Conservation (phyloP, 2,113 vertebrate species). For the Mirza zaza region DNA sequence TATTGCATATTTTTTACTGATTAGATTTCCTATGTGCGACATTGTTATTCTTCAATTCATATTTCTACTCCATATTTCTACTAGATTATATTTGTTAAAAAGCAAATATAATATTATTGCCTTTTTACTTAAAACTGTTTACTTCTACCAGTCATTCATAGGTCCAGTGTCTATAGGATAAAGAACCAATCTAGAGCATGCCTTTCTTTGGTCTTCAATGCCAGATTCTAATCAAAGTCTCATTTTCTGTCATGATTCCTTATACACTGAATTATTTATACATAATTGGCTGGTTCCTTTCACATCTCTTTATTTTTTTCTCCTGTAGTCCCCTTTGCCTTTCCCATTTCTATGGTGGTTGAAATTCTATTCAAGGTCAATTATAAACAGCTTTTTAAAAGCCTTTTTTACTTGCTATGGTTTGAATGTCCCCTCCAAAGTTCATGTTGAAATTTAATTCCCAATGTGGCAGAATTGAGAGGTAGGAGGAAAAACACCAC, state of each 20-base stretch:
- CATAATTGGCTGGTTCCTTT: neutral
- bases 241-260: neutral
- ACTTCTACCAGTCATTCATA: neutral
- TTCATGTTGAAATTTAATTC: neutral
- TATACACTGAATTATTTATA: neutral
- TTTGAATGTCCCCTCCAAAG: neutral
- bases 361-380: neutral
- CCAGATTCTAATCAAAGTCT: neutral
- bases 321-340: neutral
- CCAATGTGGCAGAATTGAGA: neutral
- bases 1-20: neutral
- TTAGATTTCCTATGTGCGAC: neutral
- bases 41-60: neutral
- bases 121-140: neutral
- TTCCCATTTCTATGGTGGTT: neutral
- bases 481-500: neutral
- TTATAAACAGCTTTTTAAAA: neutral
- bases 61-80: neutral
- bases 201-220: neutral
- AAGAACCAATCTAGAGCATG: neutral
- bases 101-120: neutral
- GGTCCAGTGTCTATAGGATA: neutral
- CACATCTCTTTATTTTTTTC: neutral
- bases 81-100: constrained; percentile 37
- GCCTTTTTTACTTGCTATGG: neutral